Evolutionary conservation across 2,888 invertebrate genomes (phyloP), one percentile per base, ranked within the genome.

Genomic region (Cosmia pyralina): DNA sequence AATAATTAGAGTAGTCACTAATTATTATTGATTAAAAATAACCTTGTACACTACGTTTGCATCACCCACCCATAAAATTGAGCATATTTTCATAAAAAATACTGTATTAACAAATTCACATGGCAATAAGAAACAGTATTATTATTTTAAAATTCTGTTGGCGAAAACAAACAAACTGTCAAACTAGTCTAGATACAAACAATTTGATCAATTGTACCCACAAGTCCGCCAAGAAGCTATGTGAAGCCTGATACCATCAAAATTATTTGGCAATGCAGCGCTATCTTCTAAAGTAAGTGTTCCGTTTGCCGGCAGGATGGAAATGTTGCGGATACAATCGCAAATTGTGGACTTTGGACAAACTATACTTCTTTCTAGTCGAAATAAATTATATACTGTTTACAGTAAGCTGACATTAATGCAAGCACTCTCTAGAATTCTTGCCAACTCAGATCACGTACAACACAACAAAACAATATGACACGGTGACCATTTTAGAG

Each of bases 201-300:
- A 81, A 57, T 81, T 57, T 58, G 62, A 73, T 73, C 41, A 69
- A 80, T 41, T 84, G 55, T 4, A 57, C 19, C n/a, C 67, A 60
- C 64, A 55, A 59, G 11, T 58, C 28, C 28, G 17, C 41, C 52
- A 65, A 62, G 69, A 48, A 84, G 60, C 38, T 38, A 65, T 70
- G 64, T 41, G 15, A 53, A 72, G 41, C 44, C 19, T 53, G 81
- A 81, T 81, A 81, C 4, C 34, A 81, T 68, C 81, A 70, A 58
- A 81, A 58, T 81, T 81, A 81, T 84, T 81, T 81, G 81, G 76
- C 82, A 81, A 68, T 53, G 52, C 60, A 69, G 28, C 48, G 34
- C 69, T 84, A 70, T 81, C 85, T 67, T 10, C 28, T 67, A n/a
- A 62, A 81, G 55, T 48, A 84, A 84, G 60, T 68, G 55, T 84